A percentile compares a stretch with the other conserved stretches of the same genome.
phyloP scores from a whole-genome alignment of 1,140 invertebrate species.

The Polypedilum pembai region DNA sequence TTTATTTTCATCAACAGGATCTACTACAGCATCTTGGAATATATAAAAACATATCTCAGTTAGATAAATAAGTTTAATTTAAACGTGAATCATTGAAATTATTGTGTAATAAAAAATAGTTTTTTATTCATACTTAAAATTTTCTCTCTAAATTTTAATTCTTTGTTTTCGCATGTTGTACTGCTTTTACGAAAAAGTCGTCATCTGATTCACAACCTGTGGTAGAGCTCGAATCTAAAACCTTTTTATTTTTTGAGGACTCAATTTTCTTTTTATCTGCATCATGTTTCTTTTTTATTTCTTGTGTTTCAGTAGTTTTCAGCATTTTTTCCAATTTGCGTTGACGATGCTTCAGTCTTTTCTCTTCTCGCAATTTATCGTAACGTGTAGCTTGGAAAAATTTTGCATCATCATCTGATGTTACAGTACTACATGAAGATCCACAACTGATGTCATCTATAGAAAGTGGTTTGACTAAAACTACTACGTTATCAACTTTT shows the following conservation, averaged over 20 bases:
- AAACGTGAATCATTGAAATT: background rate
- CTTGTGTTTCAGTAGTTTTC: no score
- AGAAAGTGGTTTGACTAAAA: background rate
- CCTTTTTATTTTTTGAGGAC: background rate
- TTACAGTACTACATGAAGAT: background rate
- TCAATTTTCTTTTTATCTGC: background rate
- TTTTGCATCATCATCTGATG: background rate
- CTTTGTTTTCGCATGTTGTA: background rate
- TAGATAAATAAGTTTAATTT: background rate
- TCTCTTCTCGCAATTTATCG: background rate
- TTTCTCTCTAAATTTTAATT: background rate
- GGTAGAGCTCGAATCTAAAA: no score
- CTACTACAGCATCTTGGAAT: background rate
- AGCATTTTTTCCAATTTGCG: background rate
- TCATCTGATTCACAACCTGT: background rate
- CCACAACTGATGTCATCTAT: background rate
- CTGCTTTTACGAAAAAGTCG: background rate
- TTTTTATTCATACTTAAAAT: background rate
- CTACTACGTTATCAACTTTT: background rate
- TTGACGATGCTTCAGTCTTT: background rate
- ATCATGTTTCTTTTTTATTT: background rate
- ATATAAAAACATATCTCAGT: background rate
- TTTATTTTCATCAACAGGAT: background rate
- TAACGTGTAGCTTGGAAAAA: background rate
- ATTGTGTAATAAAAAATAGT: background rate